A percentile compares a stretch with the other conserved stretches of the same genome.
Conservation (phyloP, 2,797 vertebrate species). For the Percopsis omiscomaycus region DNA sequence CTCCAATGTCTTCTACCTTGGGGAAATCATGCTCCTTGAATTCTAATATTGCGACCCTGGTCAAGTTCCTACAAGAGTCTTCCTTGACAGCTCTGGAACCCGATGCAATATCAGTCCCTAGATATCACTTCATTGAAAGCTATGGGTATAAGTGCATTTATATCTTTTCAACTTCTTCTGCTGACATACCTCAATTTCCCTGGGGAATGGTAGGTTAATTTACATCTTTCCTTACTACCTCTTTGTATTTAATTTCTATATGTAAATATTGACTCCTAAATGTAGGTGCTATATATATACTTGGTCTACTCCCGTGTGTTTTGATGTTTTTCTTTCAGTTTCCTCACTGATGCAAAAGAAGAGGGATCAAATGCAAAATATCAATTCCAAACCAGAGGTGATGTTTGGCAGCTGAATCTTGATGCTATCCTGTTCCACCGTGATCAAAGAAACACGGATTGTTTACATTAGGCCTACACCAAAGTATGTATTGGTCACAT, state of each 20-base stretch:
- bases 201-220: background rate
- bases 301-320: background rate
- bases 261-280: no score
- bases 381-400: constrained; percentile 7
- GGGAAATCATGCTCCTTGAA: constrained; percentile 48
- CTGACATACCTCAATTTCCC: background rate
- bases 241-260: no score
- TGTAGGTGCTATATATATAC: no score
- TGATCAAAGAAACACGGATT: constrained; percentile 42
- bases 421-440: constrained; percentile 45
- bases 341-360: constrained; percentile 44
- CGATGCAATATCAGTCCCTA: constrained; percentile 39
- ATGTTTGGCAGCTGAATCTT: constrained; percentile 46
- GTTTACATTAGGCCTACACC: no score
- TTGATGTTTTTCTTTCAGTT: constrained; percentile 28
- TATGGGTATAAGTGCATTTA: constrained; percentile 30
- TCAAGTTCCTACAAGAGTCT: constrained; percentile 14
- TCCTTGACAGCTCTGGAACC: constrained; percentile 42
- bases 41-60: constrained; percentile 31
- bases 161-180: background rate
- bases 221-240: background rate
- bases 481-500: no score
- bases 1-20: constrained; percentile 38
- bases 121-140: constrained; percentile 57
- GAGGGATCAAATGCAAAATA: constrained; percentile 22